These are phyloP conservation scores for Drosophila lacicola DNA, from an alignment of 2,888 invertebrate species.

Conservation along the genomic window DNA sequence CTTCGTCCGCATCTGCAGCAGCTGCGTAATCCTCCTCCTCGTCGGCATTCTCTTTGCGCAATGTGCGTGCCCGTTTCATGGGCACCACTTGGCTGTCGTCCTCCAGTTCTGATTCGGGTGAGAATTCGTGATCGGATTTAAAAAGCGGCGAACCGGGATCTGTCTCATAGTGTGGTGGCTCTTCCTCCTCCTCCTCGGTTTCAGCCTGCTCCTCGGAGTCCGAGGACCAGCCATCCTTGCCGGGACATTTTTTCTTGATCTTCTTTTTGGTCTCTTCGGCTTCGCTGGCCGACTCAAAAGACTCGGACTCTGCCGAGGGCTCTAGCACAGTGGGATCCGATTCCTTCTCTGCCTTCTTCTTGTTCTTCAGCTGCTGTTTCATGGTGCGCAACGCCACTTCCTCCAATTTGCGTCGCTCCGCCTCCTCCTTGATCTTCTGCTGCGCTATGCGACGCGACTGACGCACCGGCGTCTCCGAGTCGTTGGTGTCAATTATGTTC, in stretches of 20 bases:
- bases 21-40: slow-evolving; percentile 70
- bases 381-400: slow-evolving; percentile 90
- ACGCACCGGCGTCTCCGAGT: slow-evolving; percentile 86
- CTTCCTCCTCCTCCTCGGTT: slow-evolving; percentile 85
- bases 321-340: slow-evolving; percentile 81
- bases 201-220: slow-evolving; percentile 85
- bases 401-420: slow-evolving; percentile 90
- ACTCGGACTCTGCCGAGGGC: slow-evolving; percentile 74
- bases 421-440: slow-evolving; percentile 94
- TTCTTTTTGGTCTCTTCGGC: slow-evolving; percentile 83
- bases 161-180: slow-evolving; percentile 85
- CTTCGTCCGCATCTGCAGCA: slow-evolving; percentile 87
- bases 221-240: slow-evolving; percentile 84
- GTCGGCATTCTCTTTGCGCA: slow-evolving; percentile 89
- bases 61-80: slow-evolving; percentile 92
- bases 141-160: slow-evolving; percentile 87
- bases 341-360: slow-evolving; percentile 84
- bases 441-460: slow-evolving; percentile 95
- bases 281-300: slow-evolving; percentile 78
- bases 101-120: slow-evolving; percentile 94
- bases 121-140: slow-evolving; percentile 96
- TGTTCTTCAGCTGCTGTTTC: slow-evolving; percentile 88
- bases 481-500: slow-evolving; percentile 82
- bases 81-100: slow-evolving; percentile 89
- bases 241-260: slow-evolving; percentile 83